Percentiles rank a stretch among this genome's conserved stretches.
Conservation (phyloP, 2,888 invertebrate genomes). For the Liopterus haemorrhoidalis region DNA sequence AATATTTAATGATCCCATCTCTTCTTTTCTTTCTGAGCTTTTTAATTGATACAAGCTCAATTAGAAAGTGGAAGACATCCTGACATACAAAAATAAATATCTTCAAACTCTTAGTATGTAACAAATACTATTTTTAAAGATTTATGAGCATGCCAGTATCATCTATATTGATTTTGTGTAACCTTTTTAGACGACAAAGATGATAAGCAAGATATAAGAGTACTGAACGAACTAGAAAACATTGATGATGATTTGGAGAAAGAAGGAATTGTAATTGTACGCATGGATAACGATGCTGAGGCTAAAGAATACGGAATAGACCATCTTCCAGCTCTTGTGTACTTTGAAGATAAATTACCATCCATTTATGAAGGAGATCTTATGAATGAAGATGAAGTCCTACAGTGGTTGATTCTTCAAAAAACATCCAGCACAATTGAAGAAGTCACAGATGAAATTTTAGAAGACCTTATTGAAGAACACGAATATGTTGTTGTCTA, state of each 20-base stretch:
- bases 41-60: not conserved
- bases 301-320: constrained; percentile 88
- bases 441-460: constrained; percentile 88
- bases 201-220: constrained; percentile 81
- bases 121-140: no score
- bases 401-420: constrained; percentile 83
- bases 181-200: constrained; percentile 79
- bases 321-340: constrained; percentile 77
- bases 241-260: constrained; percentile 87
- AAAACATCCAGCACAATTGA: constrained; percentile 88
- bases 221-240: constrained; percentile 83
- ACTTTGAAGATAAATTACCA: constrained; percentile 87
- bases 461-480: constrained; percentile 76
- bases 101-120: no score
- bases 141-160: no score
- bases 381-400: constrained; percentile 84
- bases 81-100: constrained; percentile 1
- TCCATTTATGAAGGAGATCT: constrained; percentile 87
- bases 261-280: constrained; percentile 83
- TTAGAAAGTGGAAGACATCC: no score
- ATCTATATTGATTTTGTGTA: no score
- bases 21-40: no score
- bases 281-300: constrained; percentile 84
- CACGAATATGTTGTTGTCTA: constrained; percentile 92
- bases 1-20: no score